These are phyloP conservation scores for Nomada lathburiana DNA, from an alignment of 2,888 invertebrate species.

Conservation along the genomic window DNA sequence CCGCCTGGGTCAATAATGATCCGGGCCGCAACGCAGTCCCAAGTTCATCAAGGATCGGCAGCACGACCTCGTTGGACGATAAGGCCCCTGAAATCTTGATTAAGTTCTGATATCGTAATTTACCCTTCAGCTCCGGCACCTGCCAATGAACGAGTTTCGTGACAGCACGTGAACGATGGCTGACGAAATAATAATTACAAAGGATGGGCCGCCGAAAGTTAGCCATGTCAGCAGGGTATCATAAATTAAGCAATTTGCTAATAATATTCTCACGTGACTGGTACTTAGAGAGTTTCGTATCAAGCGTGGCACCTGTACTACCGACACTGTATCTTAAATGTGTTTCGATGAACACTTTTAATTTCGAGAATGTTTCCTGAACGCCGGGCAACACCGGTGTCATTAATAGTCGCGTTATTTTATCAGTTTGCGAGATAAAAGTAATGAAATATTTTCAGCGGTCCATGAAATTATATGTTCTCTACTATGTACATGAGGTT, in stretches of 20 bases:
- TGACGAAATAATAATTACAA: constrained; percentile 58
- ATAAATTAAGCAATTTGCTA: constrained; percentile 84
- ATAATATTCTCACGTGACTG: constrained; percentile 83
- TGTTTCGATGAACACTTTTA: background rate
- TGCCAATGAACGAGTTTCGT: constrained; percentile 48
- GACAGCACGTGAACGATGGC: constrained; percentile 16
- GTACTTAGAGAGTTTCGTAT: constrained; percentile 79
- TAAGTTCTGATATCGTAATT: constrained; percentile 38
- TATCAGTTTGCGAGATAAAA: background rate
- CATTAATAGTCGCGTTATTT: background rate
- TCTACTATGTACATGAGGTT: background rate
- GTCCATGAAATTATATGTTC: background rate
- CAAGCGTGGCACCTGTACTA: constrained; percentile 68
- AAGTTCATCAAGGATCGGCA: constrained; percentile 6
- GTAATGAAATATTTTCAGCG: background rate
- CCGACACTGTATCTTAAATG: constrained; percentile 2
- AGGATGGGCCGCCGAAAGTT: constrained; percentile 51
- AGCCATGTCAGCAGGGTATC: constrained; percentile 71
- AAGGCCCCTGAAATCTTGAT: constrained; percentile 27
- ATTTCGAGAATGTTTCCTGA: background rate
- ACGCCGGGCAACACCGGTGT: background rate
- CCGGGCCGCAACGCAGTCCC: constrained; percentile 1
- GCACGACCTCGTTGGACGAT: background rate
- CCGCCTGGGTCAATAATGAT: constrained; percentile 38
- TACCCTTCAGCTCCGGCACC: constrained; percentile 34